Evolutionary conservation across 1,140 invertebrate species (phyloP).

Genomic region (Eueides isabella): DNA sequence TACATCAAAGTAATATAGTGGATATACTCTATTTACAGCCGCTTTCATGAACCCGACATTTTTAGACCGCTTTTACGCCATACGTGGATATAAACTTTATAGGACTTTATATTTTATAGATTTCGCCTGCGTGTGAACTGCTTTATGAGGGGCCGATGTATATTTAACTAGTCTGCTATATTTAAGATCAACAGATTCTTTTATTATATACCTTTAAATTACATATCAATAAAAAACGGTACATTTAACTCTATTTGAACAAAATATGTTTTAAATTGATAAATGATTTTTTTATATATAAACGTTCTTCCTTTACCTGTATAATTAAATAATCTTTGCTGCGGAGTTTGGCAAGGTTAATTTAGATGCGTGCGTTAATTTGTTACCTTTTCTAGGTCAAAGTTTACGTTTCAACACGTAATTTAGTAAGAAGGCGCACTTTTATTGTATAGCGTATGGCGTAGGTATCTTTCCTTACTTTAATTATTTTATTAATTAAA

Average conservation of each 20-base stretch:
- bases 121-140: constrained; percentile 50
- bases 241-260: too few species aligned
- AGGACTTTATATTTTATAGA: constrained; percentile 60
- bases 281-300: too few species aligned
- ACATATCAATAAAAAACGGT: too few species aligned
- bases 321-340: constrained; percentile 15
- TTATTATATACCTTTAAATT: background rate
- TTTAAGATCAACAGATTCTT: background rate
- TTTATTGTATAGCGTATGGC: background rate
- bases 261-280: too few species aligned
- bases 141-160: constrained; percentile 44
- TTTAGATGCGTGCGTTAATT: constrained; percentile 26
- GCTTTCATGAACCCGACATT: constrained; percentile 38
- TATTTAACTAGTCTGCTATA: background rate
- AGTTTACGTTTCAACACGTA: constrained; percentile 13
- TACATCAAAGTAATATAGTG: background rate
- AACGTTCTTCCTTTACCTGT: background rate
- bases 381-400: constrained; percentile 34
- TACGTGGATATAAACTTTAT: constrained; percentile 68
- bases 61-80: constrained; percentile 61
- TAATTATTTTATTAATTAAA: too few species aligned
- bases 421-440: background rate
- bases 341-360: constrained; percentile 20
- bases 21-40: background rate
- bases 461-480: too few species aligned